phyloP scores from a whole-genome alignment of 30 jellyfish, hydroid and myxozoan species.

The Haliclystus octoradiatus region DNA sequence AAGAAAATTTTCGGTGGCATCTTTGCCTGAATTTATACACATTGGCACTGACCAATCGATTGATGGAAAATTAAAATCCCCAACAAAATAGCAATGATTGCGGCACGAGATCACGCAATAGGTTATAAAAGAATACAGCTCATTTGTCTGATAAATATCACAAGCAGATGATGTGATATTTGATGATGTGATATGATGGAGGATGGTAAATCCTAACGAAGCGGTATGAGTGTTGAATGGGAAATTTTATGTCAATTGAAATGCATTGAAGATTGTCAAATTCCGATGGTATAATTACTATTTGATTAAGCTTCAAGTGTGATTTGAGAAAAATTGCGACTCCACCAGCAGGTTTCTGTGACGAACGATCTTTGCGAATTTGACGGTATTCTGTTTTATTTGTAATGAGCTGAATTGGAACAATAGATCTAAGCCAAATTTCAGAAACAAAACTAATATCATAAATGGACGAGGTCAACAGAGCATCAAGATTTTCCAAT shows the following conservation, averaged over 20 bases:
- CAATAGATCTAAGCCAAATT: background rate
- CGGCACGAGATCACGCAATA: background rate
- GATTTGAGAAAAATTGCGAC: background rate
- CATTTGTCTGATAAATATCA: background rate
- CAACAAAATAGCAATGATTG: background rate
- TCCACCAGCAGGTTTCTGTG: background rate
- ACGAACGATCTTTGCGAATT: background rate
- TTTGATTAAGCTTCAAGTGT: too few relatives aligned
- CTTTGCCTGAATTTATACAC: background rate
- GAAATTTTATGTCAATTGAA: background rate
- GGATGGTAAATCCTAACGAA: background rate
- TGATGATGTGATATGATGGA: too few relatives aligned
- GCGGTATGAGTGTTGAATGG: background rate
- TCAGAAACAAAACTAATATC: background rate
- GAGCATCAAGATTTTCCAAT: background rate
- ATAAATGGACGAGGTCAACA: background rate
- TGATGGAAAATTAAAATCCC: background rate
- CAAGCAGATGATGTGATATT: background rate
- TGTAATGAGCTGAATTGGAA: background rate
- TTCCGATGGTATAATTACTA: background rate
- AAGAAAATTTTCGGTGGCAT: background rate
- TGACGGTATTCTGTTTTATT: background rate
- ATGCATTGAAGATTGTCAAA: background rate
- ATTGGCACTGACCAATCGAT: background rate
- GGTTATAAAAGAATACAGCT: background rate